phyloP scores from a whole-genome alignment of 2,888 invertebrate species.

The Drosophila quasianomalipes region DNA sequence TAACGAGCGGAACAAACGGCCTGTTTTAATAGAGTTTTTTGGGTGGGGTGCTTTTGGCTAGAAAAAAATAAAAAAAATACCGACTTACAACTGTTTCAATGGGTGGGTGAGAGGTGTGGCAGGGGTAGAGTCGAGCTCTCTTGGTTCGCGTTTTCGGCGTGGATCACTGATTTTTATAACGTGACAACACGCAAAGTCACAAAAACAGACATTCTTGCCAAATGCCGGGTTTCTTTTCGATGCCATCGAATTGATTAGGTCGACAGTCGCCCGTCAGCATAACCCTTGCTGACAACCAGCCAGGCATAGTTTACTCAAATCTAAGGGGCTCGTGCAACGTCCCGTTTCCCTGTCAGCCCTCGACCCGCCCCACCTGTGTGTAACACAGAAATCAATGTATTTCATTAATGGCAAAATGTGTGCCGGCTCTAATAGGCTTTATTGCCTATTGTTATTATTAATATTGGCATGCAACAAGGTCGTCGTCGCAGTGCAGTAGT shows the following conservation, averaged over 20 bases:
- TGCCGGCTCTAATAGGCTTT: slow-evolving; percentile 81
- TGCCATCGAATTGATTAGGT: slow-evolving; percentile 67
- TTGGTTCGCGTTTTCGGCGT: slow-evolving; percentile 52
- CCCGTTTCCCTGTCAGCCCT: no score
- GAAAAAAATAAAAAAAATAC: background rate
- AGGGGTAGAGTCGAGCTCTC: background rate
- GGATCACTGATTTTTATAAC: slow-evolving; percentile 84
- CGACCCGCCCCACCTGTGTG: slow-evolving; percentile 5
- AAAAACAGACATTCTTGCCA: slow-evolving; percentile 46
- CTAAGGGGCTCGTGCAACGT: background rate
- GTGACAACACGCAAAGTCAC: slow-evolving; percentile 85
- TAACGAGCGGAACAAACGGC: slow-evolving; percentile 79
- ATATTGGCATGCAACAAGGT: slow-evolving; percentile 81
- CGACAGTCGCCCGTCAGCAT: slow-evolving; percentile 55
- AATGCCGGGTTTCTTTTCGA: slow-evolving; percentile 41
- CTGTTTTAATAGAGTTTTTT: slow-evolving; percentile 33
- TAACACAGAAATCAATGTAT: slow-evolving; percentile 80
- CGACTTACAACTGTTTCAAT: background rate
- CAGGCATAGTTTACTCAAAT: background rate
- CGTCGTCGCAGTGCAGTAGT: slow-evolving; percentile 44
- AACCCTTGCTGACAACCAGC: slow-evolving; percentile 59
- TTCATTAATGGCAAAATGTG: slow-evolving; percentile 81
- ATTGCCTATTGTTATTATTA: slow-evolving; percentile 80
- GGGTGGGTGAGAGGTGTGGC: background rate
- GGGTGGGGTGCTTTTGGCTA: background rate